Evolutionary conservation across 1,140 invertebrate genomes (phyloP).

Genomic region (Microvelia longipes): DNA sequence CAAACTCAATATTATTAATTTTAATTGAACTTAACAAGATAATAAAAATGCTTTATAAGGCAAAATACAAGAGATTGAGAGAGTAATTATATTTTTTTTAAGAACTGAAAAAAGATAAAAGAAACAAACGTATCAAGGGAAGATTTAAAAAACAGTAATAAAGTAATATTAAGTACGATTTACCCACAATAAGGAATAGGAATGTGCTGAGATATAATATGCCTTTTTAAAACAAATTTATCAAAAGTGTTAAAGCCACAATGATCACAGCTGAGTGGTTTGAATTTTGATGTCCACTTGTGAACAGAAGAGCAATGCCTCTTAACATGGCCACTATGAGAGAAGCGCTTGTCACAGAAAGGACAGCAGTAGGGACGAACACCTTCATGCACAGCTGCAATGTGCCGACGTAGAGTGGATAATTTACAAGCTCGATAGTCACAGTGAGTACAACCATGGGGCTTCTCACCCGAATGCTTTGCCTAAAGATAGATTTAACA

Average conservation of each 20-base stretch:
- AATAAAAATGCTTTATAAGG: no score
- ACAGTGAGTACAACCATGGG: background rate
- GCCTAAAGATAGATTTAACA: no score
- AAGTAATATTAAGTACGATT: no score
- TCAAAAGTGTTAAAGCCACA: background rate
- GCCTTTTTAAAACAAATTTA: background rate
- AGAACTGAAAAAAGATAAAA: no score
- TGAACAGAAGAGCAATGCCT: background rate
- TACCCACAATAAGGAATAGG: background rate
- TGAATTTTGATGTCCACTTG: background rate
- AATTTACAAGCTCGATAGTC: background rate
- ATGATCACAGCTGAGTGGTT: background rate
- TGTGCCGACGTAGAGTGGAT: no score
- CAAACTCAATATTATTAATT: no score
- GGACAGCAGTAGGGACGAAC: background rate
- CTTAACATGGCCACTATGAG: background rate
- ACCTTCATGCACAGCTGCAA: background rate
- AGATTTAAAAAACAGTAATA: no score
- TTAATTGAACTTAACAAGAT: no score
- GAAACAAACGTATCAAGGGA: no score
- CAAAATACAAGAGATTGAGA: no score
- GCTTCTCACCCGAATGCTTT: background rate
- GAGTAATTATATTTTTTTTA: no score
- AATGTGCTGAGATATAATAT: background rate
- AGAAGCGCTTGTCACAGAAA: background rate